Percentiles rank a stretch among this genome's conserved stretches.
phyloP scores from a whole-genome alignment of 2,888 invertebrate genomes.

The Panopea generosa region DNA sequence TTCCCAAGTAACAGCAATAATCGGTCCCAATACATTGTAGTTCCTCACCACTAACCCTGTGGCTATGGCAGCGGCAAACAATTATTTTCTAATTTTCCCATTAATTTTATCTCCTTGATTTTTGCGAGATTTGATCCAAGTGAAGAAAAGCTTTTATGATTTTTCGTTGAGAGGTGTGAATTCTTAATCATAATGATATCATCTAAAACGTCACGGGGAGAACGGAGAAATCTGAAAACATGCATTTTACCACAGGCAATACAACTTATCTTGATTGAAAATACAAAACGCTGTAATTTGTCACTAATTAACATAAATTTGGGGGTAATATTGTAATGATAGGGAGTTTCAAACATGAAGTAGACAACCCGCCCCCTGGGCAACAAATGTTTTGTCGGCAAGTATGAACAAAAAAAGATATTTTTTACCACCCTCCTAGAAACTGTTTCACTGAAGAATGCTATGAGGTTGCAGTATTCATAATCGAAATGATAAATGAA shows the following conservation, averaged over 20 bases:
- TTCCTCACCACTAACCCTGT: too few species aligned
- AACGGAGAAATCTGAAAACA: conserved; percentile 7
- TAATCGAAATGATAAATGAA: too few species aligned
- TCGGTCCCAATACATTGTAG: too few species aligned
- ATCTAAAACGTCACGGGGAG: conserved; percentile 26
- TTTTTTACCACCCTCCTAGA: too few species aligned
- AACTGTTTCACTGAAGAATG: too few species aligned
- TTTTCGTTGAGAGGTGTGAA: conserved; percentile 40
- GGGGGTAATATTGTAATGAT: conserved; percentile 47
- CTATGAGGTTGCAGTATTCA: too few species aligned
- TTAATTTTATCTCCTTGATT: conserved; percentile 54
- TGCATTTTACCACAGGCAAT: conserved; percentile 30
- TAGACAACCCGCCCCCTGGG: conserved; percentile 18
- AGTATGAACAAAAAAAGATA: too few species aligned
- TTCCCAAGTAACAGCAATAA: too few species aligned
- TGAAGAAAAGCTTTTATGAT: conserved; percentile 31
- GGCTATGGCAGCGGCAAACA: conserved; percentile 18
- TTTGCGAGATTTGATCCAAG: conserved; percentile 44
- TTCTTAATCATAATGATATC: conserved; percentile 44
- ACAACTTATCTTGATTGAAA: conserved; percentile 60
- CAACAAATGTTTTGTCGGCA: background rate
- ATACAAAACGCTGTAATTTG: conserved; percentile 67
- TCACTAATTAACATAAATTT: conserved; percentile 66
- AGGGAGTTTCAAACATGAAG: conserved; percentile 26
- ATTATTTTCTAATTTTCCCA: conserved; percentile 58